Conservation (phyloP, 2,797 vertebrate genomes). For the Crenichthys baileyi region DNA sequence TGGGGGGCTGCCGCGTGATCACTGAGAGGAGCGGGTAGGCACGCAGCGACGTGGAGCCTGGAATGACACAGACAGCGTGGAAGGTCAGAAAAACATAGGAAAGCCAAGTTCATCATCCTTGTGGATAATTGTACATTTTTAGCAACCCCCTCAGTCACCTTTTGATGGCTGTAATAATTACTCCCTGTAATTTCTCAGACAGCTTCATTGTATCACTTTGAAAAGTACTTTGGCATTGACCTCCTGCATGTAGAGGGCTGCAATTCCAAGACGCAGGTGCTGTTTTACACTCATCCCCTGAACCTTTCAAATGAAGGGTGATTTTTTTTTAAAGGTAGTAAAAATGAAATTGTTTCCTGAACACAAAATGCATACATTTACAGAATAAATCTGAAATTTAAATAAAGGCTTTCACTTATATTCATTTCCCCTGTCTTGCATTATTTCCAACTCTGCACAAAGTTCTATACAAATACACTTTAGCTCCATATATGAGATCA, state of each 20-base stretch:
- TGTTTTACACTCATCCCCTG: constrained; percentile 79
- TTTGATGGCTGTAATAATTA: constrained; percentile 50
- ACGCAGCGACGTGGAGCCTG: constrained; percentile 89
- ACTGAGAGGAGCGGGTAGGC: constrained; percentile 92
- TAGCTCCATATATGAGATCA: constrained; percentile 56
- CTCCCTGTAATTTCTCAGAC: constrained; percentile 56
- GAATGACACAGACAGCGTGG: constrained; percentile 25
- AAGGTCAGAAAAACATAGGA: constrained; percentile 22
- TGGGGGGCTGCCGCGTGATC: constrained; percentile 89
- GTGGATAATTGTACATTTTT: constrained; percentile 36
- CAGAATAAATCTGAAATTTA: not conserved
- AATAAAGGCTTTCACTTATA: constrained; percentile 20
- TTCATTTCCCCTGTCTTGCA: constrained; percentile 17
- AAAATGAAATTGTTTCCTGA: constrained; percentile 39
- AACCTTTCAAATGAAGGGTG: constrained; percentile 73
- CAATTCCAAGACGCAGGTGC: constrained; percentile 75
- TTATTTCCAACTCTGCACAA: constrained; percentile 2
- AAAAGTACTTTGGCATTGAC: constrained; percentile 78
- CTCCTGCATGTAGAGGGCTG: constrained; percentile 66
- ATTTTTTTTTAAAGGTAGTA: constrained; percentile 62
- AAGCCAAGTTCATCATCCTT: constrained; percentile 30
- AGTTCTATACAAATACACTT: constrained; percentile 8
- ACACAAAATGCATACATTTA: constrained; percentile 16
- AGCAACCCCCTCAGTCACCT: constrained; percentile 35
- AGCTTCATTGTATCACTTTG: constrained; percentile 63